These are phyloP conservation scores for Hyaena hyaena DNA, from an alignment of 2,113 vertebrate genomes.

Conservation along the genomic window DNA sequence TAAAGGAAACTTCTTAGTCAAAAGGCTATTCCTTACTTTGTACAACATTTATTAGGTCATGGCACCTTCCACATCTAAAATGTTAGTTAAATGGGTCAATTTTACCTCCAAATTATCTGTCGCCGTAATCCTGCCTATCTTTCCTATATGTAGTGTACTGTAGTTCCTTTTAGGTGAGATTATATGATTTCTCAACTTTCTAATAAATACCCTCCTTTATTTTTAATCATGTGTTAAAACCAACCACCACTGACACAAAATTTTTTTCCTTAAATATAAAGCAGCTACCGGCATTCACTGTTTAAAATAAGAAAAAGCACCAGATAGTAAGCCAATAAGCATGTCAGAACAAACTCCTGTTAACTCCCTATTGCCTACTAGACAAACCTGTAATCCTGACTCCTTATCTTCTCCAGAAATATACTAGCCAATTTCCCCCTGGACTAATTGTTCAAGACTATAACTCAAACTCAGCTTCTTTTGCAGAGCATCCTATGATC, in stretches of 20 bases:
- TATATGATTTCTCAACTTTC: background rate
- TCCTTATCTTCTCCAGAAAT: background rate
- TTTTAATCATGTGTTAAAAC: background rate
- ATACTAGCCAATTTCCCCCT: background rate
- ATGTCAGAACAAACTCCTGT: background rate
- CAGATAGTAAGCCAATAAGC: background rate
- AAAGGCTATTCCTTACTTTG: background rate
- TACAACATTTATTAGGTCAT: background rate
- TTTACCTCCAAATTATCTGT: background rate
- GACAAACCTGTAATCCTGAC: background rate
- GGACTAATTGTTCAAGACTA: background rate
- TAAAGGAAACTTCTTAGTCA: background rate
- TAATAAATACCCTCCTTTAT: background rate
- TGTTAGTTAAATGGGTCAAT: background rate
- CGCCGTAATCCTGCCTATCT: fast-evolving
- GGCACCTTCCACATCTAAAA: background rate
- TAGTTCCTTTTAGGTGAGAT: background rate
- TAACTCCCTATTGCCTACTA: background rate
- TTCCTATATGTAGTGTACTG: fast-evolving
- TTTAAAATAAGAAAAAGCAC: background rate
- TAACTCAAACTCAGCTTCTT: background rate
- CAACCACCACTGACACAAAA: background rate
- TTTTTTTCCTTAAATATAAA: background rate
- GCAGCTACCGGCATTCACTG: background rate
- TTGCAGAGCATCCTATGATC: background rate